These are phyloP conservation scores for Pseudorhiza aurosa DNA, from an alignment of 30 jellyfish, hydroid and myxozoan genomes.

Conservation along the genomic window DNA sequence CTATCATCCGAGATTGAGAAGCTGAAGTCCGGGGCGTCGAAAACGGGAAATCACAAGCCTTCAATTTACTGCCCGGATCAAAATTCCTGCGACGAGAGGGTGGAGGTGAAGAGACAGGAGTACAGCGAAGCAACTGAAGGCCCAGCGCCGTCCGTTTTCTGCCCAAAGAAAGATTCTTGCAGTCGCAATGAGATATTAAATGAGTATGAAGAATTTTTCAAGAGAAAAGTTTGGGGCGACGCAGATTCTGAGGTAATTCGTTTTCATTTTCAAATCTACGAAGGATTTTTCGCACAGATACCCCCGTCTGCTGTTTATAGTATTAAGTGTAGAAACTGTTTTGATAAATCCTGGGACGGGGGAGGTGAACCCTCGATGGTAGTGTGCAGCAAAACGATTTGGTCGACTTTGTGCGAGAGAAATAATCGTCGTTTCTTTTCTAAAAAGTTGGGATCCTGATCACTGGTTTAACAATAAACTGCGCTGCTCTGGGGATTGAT, in stretches of 20 bases:
- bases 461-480: no score
- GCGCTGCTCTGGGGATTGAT: no score
- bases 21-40: neutral
- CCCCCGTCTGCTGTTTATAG: no score
- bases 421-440: no score
- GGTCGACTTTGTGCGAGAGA: no score
- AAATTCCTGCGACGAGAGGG: slow-evolving; percentile 38
- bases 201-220: neutral
- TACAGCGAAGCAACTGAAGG: neutral
- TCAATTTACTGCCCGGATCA: slow-evolving; percentile 74
- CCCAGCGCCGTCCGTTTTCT: slow-evolving; percentile 15
- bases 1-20: slow-evolving; percentile 6
- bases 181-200: neutral
- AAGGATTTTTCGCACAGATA: no score
- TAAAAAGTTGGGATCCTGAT: no score
- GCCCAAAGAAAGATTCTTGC: slow-evolving; percentile 56
- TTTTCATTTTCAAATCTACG: no score
- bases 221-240: neutral
- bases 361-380: no score
- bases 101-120: neutral
- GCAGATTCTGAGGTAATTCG: neutral
- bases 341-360: no score
- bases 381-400: no score
- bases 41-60: slow-evolving; percentile 7
- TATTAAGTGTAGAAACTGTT: no score